phyloP scores from a whole-genome alignment of 2,797 vertebrate genomes.

The Cossypha polioptera region DNA sequence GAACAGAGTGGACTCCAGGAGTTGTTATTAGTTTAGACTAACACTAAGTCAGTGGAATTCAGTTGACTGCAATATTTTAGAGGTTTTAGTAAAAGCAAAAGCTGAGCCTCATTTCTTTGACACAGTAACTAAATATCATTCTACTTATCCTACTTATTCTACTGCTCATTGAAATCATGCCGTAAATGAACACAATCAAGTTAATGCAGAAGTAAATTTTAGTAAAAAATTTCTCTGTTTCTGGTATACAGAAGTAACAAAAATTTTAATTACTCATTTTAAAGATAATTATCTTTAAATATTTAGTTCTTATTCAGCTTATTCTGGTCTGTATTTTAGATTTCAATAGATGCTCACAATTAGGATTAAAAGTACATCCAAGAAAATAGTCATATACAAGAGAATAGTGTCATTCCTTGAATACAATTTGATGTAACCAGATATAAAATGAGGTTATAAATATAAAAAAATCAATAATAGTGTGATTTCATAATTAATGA shows the following conservation, averaged over 20 bases:
- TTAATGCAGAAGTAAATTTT: neutral
- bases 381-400: neutral
- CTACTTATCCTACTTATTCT: neutral
- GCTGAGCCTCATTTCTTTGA: neutral
- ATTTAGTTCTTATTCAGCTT: neutral
- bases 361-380: neutral
- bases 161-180: neutral
- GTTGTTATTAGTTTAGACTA: neutral
- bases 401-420: neutral
- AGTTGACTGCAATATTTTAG: neutral
- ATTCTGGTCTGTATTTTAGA: neutral
- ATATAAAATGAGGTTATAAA: neutral
- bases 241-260: neutral
- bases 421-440: neutral
- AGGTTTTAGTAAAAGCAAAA: neutral
- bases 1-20: neutral
- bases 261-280: neutral
- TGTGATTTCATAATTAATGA: neutral
- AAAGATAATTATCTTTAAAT: neutral
- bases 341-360: neutral
- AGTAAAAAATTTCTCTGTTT: neutral
- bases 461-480: neutral
- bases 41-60: neutral
- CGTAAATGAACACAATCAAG: neutral
- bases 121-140: neutral